Base-by-base conservation (phyloP, 2,888 invertebrate genomes). In the Eupithecia vulgata region DNA sequence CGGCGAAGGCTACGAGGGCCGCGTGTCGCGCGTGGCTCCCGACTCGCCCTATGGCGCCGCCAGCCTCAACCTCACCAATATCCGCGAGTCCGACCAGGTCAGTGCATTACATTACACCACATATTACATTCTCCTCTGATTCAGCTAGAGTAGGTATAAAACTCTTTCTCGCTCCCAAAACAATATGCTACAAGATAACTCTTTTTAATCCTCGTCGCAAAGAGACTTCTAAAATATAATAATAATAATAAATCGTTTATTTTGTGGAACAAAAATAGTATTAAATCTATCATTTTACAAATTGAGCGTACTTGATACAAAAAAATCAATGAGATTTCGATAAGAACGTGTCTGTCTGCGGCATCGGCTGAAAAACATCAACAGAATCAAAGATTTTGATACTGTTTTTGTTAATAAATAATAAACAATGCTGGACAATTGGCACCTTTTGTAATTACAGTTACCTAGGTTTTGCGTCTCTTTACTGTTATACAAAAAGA, bases 51-150 rank as follows among this genome's bases (percentile, higher is more conserved):
- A 97, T 91, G 98, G 98, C 85, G 97, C 97, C 81, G 98, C 98
- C 83, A 98, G 98, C 87, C 97, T 99, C 94, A 99, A 99, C 95
- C 96, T 99, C 94, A 98, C 98, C 91, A 97, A 98, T 91, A 98
- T 99, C 88, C 96, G 96, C 81, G 98, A 98, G 93, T 96, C 97
- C 87, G 99, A 99, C 95, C 94, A 94, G 91, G 99, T 92, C 84
- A 73, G 25, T 57, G n/a, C 48, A 21, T 52, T 57, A 34, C 34
- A 67, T 25, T 34, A 48, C 15, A 42, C n/a, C 35, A 61, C 40
- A 42, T 15, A 42, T 42, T 15, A 40, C 10, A 4, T 10, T 21
- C 10, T 21, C 21, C 48, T 52, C 10, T n/a, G 21, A 21, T n/a
- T 8, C 8, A n/a, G 15, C 48, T 48, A 48, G 5, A 15, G 42